These are phyloP conservation scores for Petrosia ficiformis DNA, from an alignment of 37 sponge, comb jelly and placozoan species.

Conservation along the genomic window DNA sequence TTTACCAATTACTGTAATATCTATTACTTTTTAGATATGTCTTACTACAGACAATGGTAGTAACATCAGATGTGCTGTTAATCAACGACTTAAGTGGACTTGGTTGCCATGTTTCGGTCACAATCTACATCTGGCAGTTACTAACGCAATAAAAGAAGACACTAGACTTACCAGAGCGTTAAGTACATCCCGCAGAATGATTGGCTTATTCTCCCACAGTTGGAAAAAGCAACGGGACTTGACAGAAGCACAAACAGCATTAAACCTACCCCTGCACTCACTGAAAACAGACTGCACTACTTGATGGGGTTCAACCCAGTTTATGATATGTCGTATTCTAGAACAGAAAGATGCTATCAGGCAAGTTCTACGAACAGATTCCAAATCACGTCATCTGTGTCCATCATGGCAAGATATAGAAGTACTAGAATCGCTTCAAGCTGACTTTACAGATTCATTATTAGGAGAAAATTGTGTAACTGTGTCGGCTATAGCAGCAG, in stretches of 20 bases:
- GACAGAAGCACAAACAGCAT: background rate
- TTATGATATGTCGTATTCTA: slow-evolving; percentile 24
- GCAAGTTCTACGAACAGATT: slow-evolving; percentile 17
- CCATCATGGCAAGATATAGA: slow-evolving; percentile 40
- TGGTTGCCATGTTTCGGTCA: slow-evolving; percentile 40
- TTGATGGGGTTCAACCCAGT: slow-evolving; percentile 33
- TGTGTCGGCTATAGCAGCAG: slow-evolving; percentile 16
- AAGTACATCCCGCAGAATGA: slow-evolving; percentile 6
- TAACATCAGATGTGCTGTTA: slow-evolving; percentile 20
- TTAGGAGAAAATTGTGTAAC: slow-evolving; percentile 35
- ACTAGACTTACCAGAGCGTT: slow-evolving; percentile 1
- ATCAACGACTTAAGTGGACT: background rate
- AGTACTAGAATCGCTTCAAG: slow-evolving; percentile 18
- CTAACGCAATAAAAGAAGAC: slow-evolving; percentile 22
- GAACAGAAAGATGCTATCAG: slow-evolving; percentile 35
- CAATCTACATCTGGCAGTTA: slow-evolving; percentile 37
- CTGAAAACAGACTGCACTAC: slow-evolving; percentile 16
- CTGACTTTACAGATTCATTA: slow-evolving; percentile 29
- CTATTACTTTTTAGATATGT: slow-evolving; percentile 5
- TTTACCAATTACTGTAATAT: background rate
- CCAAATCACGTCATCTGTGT: slow-evolving; percentile 24
- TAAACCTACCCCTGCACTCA: slow-evolving; percentile 25
- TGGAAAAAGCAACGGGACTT: slow-evolving; percentile 30
- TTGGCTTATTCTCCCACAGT: slow-evolving; percentile 8
- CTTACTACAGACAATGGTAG: slow-evolving; percentile 42